Conservation (phyloP, 2,113 vertebrate species). For the Solea solea region DNA sequence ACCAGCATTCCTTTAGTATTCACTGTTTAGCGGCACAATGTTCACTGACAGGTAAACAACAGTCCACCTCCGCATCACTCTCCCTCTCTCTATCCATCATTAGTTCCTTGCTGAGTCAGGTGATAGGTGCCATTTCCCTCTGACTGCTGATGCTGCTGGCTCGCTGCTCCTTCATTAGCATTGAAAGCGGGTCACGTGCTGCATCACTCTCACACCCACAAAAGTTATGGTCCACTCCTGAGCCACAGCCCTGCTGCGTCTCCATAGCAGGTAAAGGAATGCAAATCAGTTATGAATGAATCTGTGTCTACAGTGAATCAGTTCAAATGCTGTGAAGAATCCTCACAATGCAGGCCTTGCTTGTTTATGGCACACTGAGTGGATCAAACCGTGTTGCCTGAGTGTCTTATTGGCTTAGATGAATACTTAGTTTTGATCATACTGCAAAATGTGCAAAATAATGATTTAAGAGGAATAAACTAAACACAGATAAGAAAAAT, state of each 20-base stretch:
- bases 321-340: background rate
- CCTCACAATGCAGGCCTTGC: background rate
- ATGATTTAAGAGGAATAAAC: no score
- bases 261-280: conserved; percentile 1
- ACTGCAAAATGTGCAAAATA: no score
- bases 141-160: background rate
- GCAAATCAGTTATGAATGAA: no score
- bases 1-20: background rate
- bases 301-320: no score
- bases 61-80: background rate
- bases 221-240: background rate
- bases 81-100: background rate
- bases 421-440: no score
- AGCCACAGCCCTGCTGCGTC: conserved; percentile 1
- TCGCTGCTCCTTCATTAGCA: conserved; percentile 2
- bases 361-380: no score
- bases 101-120: conserved; percentile 14
- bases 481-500: no score
- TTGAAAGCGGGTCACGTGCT: background rate
- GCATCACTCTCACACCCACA: background rate
- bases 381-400: no score
- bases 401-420: no score
- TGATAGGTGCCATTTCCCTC: conserved; percentile 5
- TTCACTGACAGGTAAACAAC: background rate
- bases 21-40: background rate